A percentile compares a stretch with the other conserved stretches of the same genome.
phyloP scores from a whole-genome alignment of 2,888 invertebrate species.

The Aporophyla lueneburgensis region DNA sequence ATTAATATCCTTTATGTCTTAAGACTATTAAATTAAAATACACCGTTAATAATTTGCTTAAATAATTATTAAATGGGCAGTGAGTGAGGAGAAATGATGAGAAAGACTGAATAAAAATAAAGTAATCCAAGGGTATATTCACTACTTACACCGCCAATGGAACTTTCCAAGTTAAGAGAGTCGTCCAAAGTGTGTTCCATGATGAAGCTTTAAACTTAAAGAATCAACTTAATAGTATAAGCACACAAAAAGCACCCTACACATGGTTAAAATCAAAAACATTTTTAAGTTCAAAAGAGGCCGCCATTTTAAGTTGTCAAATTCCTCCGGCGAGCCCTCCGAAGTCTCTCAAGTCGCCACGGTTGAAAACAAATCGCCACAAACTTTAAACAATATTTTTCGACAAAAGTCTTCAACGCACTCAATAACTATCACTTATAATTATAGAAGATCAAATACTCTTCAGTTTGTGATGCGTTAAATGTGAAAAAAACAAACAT shows the following conservation, averaged over 20 bases:
- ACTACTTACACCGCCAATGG: conserved; percentile 84
- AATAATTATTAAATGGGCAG: too few relatives aligned
- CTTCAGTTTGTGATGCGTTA: conserved; percentile 53
- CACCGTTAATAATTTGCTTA: too few relatives aligned
- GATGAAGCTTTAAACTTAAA: conserved; percentile 42
- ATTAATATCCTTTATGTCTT: too few relatives aligned
- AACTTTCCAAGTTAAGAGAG: conserved; percentile 83
- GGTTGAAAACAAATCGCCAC: conserved; percentile 87
- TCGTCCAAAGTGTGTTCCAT: conserved; percentile 88
- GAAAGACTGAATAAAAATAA: conserved; percentile 22
- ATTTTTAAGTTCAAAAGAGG: conserved; percentile 87
- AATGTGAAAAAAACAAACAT: conserved; percentile 50
- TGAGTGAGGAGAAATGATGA: background rate
- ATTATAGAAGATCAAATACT: conserved; percentile 38
- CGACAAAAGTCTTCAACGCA: conserved; percentile 55
- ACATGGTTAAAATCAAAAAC: conserved; percentile 69
- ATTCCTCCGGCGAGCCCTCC: conserved; percentile 72
- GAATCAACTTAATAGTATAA: conserved; percentile 9
- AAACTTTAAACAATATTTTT: conserved; percentile 57
- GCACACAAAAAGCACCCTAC: conserved; percentile 36
- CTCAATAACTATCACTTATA: conserved; percentile 46
- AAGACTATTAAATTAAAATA: too few relatives aligned
- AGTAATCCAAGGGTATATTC: conserved; percentile 37
- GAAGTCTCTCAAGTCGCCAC: conserved; percentile 83
- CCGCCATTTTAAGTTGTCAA: conserved; percentile 91